These are phyloP conservation scores for Bungarus multicinctus DNA, from an alignment of 2,113 vertebrate species.

Conservation along the genomic window DNA sequence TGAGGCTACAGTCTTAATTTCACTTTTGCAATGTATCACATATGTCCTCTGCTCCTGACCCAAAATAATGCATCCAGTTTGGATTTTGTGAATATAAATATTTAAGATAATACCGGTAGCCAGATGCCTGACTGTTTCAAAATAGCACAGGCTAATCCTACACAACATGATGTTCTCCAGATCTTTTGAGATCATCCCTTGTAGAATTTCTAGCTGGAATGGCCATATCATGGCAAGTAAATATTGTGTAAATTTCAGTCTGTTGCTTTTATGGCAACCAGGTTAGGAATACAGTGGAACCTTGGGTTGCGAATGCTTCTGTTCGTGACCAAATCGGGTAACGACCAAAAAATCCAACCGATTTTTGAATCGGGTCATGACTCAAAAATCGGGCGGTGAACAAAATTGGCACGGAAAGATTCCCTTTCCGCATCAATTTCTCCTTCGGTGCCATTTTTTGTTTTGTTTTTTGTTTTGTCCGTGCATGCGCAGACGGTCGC, in stretches of 20 bases:
- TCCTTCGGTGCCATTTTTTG: too few species aligned
- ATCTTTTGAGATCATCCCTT: not conserved
- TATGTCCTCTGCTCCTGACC: not conserved
- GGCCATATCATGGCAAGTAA: not conserved
- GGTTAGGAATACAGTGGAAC: not conserved
- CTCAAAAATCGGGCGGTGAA: too few species aligned
- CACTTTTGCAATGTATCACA: not conserved
- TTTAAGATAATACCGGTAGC: not conserved
- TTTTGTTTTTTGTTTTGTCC: too few species aligned
- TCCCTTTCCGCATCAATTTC: too few species aligned
- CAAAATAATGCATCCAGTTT: not conserved
- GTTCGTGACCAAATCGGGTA: too few species aligned
- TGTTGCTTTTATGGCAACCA: not conserved
- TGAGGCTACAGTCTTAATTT: slow-evolving; percentile 51
- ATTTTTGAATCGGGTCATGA: too few species aligned
- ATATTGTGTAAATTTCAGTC: not conserved
- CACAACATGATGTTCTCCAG: not conserved
- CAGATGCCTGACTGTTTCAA: not conserved
- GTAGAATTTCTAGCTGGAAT: not conserved
- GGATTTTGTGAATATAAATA: not conserved
- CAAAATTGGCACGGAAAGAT: too few species aligned
- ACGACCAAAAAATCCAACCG: too few species aligned
- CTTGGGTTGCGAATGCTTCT: too few species aligned
- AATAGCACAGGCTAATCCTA: not conserved
- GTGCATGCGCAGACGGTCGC: too few species aligned